A percentile compares a stretch with the other conserved stretches of the same genome.
Conservation (phyloP, 2,797 vertebrate genomes). For the Falco columbarius region DNA sequence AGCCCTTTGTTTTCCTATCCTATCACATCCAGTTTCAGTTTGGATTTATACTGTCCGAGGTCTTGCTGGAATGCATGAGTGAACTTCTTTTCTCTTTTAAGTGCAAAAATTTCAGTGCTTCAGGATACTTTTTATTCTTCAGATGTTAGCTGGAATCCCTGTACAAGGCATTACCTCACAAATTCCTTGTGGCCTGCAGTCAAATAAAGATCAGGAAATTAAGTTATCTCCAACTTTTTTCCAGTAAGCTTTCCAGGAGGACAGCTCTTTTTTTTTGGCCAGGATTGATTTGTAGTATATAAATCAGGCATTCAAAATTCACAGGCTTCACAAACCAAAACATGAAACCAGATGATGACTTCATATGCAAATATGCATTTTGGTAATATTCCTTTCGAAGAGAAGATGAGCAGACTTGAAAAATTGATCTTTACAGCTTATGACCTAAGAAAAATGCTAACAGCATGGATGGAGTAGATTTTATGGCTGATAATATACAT, state of each 20-base stretch:
- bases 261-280: accelerated
- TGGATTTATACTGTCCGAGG: background rate
- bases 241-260: background rate
- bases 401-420: background rate
- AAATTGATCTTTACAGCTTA: background rate
- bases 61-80: background rate
- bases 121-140: background rate
- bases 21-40: background rate
- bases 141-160: background rate
- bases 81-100: background rate
- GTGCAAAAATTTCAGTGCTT: background rate
- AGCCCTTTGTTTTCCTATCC: background rate
- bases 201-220: constrained; percentile 7
- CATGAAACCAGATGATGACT: background rate
- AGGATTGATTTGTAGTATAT: background rate
- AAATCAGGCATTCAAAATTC: background rate
- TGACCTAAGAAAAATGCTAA: background rate
- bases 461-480: background rate
- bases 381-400: background rate
- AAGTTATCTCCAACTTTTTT: constrained; percentile 15
- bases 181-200: background rate
- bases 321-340: background rate
- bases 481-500: background rate
- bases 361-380: background rate
- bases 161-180: constrained; percentile 11